Percentiles rank a stretch among this genome's conserved stretches.
phyloP scores from a whole-genome alignment of 2,797 vertebrate species.

The Anguilla marmorata region DNA sequence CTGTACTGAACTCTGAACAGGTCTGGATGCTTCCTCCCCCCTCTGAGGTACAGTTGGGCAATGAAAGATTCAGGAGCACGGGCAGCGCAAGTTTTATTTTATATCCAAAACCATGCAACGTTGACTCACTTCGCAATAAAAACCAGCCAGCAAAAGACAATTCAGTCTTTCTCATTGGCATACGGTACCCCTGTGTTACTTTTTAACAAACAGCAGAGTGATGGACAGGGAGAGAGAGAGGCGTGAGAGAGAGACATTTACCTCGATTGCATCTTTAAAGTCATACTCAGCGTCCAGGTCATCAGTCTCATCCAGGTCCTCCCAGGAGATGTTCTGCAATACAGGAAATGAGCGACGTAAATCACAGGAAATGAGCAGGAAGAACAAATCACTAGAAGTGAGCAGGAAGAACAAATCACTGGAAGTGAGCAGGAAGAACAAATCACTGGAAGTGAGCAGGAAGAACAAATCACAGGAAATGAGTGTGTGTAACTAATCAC shows the following conservation, averaged over 20 bases:
- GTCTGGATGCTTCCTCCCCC: background rate
- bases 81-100: background rate
- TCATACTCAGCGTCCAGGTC: constrained; percentile 79
- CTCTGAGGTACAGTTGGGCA: background rate
- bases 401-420: too few relatives aligned
- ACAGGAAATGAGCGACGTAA: constrained; percentile 51
- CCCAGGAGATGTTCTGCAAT: constrained; percentile 65
- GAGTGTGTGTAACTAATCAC: too few relatives aligned
- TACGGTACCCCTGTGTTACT: background rate
- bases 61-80: background rate
- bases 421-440: too few relatives aligned
- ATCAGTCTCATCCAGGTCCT: constrained; percentile 75
- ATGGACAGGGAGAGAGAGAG: background rate
- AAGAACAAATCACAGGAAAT: too few relatives aligned
- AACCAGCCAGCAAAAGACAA: background rate
- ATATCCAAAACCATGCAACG: background rate
- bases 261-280: constrained; percentile 82
- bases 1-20: background rate
- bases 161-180: background rate
- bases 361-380: background rate
- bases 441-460: too few relatives aligned
- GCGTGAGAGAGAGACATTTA: constrained; percentile 40
- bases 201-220: background rate
- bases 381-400: too few relatives aligned
- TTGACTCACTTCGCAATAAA: too few relatives aligned